A percentile compares a stretch with the other conserved stretches of the same genome.
Conservation (phyloP, 2,797 vertebrate genomes). For the Nannoperca obscura region DNA sequence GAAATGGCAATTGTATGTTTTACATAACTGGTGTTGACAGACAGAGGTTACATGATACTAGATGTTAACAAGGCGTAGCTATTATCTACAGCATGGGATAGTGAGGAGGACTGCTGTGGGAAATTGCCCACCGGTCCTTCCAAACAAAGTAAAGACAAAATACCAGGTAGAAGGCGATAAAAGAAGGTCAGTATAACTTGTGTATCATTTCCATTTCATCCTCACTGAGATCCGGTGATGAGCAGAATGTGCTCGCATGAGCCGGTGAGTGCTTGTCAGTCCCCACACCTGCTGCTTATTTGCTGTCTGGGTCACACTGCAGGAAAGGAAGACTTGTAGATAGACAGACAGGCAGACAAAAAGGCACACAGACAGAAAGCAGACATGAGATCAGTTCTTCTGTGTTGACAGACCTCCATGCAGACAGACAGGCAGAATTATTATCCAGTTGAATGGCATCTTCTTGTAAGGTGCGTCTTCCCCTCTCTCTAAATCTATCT, state of each 20-base stretch:
- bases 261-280: constrained; percentile 44
- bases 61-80: constrained; percentile 2
- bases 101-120: neutral
- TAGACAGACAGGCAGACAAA: constrained; percentile 22
- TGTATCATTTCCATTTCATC: constrained; percentile 26
- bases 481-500: constrained; percentile 30
- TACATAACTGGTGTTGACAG: neutral
- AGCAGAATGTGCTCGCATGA: constrained; percentile 41
- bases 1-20: constrained; percentile 10
- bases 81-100: neutral
- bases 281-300: constrained; percentile 48
- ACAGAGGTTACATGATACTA: constrained; percentile 8
- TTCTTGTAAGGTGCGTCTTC: constrained; percentile 62
- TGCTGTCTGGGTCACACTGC: constrained; percentile 46
- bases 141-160: constrained; percentile 10
- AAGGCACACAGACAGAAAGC: constrained; percentile 19
- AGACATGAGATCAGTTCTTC: constrained; percentile 35
- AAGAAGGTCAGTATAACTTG: constrained; percentile 34
- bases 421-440: constrained; percentile 54
- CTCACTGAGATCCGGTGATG: constrained; percentile 21
- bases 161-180: neutral
- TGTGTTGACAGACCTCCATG: constrained; percentile 33
- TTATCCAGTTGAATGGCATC: constrained; percentile 64
- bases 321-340: constrained; percentile 28
- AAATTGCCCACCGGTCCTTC: neutral